Evolutionary conservation across 1,140 invertebrate genomes (phyloP).

Genomic region (Aphidius ervi): DNA sequence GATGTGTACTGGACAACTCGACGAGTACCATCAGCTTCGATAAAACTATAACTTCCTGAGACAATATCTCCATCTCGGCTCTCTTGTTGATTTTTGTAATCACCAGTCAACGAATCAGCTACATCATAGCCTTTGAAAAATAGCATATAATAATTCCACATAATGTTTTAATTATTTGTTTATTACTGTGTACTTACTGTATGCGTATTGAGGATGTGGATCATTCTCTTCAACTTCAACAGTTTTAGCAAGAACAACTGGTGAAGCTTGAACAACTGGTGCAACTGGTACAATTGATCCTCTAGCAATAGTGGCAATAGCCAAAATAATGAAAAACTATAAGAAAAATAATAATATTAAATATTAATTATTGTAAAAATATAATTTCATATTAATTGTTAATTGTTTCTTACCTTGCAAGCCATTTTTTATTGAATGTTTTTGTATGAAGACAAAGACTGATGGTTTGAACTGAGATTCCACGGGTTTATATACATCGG

Average conservation of each 20-base stretch:
- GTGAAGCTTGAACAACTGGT: slow-evolving; percentile 11
- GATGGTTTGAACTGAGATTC: slow-evolving; percentile 5
- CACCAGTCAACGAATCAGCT: slow-evolving; percentile 18
- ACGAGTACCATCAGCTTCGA: slow-evolving; percentile 47
- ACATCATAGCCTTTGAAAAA: slow-evolving; percentile 13
- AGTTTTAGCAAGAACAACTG: neutral
- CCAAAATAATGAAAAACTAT: slow-evolving; percentile 38
- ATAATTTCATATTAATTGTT: too few species aligned
- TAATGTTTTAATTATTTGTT: too few species aligned
- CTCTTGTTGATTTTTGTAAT: slow-evolving; percentile 18
- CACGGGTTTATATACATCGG: slow-evolving; percentile 11
- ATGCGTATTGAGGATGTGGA: slow-evolving; percentile 16
- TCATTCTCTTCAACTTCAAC: slow-evolving; percentile 9
- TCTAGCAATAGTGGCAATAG: slow-evolving; percentile 26
- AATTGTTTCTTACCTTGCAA: slow-evolving; percentile 3
- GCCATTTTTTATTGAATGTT: slow-evolving; percentile 7
- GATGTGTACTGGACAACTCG: slow-evolving; percentile 61
- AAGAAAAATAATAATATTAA: slow-evolving; percentile 14
- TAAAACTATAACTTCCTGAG: slow-evolving; percentile 43
- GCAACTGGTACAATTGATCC: slow-evolving; percentile 22
- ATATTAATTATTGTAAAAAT: neutral
- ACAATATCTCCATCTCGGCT: slow-evolving; percentile 43
- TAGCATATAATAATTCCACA: too few species aligned
- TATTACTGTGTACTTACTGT: neutral
- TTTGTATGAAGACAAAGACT: slow-evolving; percentile 7